A percentile compares a stretch with the other conserved stretches of the same genome.
Evolutionary conservation across 2,113 vertebrate genomes (phyloP).

Genomic region (Saccopteryx leptura): DNA sequence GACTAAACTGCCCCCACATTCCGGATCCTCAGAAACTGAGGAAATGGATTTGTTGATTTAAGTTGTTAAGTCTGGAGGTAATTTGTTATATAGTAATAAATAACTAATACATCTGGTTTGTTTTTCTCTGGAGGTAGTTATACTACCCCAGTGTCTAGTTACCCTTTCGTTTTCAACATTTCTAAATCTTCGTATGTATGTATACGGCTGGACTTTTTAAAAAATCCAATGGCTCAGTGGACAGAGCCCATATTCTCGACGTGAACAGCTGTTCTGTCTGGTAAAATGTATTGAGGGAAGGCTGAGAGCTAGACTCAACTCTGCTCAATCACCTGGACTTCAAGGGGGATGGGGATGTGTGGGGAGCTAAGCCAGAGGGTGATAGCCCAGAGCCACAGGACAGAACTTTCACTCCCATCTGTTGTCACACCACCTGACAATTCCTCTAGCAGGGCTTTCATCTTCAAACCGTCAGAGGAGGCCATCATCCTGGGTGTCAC

Average conservation of each 20-base stretch:
- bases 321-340: background rate
- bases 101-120: background rate
- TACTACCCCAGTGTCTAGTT: background rate
- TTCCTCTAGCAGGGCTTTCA: background rate
- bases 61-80: conserved; percentile 8
- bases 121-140: conserved; percentile 4
- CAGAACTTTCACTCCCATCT: background rate
- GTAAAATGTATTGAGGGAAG: background rate
- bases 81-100: conserved; percentile 23
- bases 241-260: background rate
- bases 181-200: background rate
- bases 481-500: background rate
- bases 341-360: background rate
- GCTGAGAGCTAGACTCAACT: background rate
- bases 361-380: background rate
- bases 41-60: conserved; percentile 1
- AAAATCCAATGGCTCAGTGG: background rate
- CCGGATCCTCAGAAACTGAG: conserved; percentile 30
- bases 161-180: conserved; percentile 29
- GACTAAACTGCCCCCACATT: conserved; percentile 40
- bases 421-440: background rate
- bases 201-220: background rate
- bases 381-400: background rate
- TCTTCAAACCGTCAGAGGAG: background rate
- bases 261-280: background rate